A percentile compares a stretch with the other conserved stretches of the same genome.
These are phyloP conservation scores for Sylvietta virens DNA, from an alignment of 2,113 vertebrate genomes.

Conservation along the genomic window DNA sequence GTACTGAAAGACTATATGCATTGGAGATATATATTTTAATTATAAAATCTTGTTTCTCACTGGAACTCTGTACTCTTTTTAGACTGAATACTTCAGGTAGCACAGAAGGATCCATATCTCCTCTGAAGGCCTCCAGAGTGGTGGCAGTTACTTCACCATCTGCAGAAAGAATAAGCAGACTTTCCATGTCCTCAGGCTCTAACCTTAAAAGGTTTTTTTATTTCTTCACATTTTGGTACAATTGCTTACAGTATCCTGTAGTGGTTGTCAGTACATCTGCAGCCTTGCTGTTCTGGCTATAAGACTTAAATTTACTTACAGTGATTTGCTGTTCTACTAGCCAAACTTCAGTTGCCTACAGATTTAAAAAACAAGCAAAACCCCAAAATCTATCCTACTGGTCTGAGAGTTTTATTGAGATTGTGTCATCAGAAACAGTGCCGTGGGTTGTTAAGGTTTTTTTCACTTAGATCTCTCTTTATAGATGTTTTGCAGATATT, in stretches of 20 bases:
- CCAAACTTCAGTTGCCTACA: background rate
- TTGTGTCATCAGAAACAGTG: background rate
- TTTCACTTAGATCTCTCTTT: background rate
- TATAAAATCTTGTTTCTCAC: background rate
- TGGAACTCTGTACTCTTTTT: background rate
- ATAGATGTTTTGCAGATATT: background rate
- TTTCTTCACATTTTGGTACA: background rate
- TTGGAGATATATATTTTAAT: background rate
- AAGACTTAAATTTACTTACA: background rate
- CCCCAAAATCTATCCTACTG: rapidly evolving
- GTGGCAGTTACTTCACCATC: conserved; percentile 73
- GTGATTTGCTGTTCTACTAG: background rate
- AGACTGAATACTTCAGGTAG: conserved; percentile 73
- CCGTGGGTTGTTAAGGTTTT: background rate
- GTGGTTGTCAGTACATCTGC: background rate
- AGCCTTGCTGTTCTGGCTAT: background rate
- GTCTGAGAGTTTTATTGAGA: background rate
- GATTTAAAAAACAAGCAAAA: background rate
- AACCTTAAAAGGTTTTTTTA: conserved; percentile 77
- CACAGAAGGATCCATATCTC: conserved; percentile 70
- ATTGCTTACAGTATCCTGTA: background rate
- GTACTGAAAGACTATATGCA: background rate
- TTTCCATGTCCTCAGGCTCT: conserved; percentile 64
- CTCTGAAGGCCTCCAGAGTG: conserved; percentile 83
- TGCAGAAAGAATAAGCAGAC: conserved; percentile 81